Evolutionary conservation across 2,888 invertebrate genomes (phyloP).

Genomic region (Tyria jacobaeae): DNA sequence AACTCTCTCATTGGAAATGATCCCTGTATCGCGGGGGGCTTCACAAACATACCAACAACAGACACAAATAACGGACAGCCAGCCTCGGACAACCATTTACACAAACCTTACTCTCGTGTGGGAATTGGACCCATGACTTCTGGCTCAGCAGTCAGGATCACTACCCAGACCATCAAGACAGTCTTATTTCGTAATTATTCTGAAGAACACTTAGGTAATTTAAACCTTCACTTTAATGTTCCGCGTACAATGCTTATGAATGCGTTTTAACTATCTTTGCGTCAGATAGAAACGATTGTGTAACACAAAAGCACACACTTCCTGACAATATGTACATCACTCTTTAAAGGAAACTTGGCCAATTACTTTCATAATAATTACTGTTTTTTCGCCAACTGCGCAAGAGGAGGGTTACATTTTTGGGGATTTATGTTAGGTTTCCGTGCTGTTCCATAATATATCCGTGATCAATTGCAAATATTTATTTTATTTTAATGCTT

Average conservation of each 20-base stretch:
- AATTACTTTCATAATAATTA: background rate
- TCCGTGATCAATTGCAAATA: background rate
- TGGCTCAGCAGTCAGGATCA: too few relatives aligned
- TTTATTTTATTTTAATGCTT: background rate
- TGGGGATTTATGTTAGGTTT: background rate
- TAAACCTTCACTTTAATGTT: slow-evolving; percentile 39
- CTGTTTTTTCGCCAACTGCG: background rate
- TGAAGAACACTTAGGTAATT: slow-evolving; percentile 21
- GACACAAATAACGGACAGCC: too few relatives aligned
- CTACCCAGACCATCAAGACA: too few relatives aligned
- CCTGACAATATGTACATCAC: slow-evolving; percentile 8
- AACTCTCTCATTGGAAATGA: too few relatives aligned
- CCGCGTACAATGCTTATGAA: slow-evolving; percentile 21
- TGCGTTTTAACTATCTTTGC: slow-evolving; percentile 10
- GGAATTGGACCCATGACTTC: too few relatives aligned
- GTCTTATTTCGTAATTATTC: background rate
- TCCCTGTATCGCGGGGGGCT: too few relatives aligned
- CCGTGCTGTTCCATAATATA: background rate
- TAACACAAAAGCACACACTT: slow-evolving; percentile 6
- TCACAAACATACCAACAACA: too few relatives aligned
- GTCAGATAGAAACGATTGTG: slow-evolving; percentile 10
- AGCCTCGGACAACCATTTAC: too few relatives aligned
- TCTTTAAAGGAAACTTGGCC: background rate
- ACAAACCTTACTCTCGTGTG: too few relatives aligned
- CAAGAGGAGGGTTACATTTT: too few relatives aligned